Evolutionary conservation across 2,888 invertebrate species (phyloP).

Genomic region (Taphrorychus bicolor): DNA sequence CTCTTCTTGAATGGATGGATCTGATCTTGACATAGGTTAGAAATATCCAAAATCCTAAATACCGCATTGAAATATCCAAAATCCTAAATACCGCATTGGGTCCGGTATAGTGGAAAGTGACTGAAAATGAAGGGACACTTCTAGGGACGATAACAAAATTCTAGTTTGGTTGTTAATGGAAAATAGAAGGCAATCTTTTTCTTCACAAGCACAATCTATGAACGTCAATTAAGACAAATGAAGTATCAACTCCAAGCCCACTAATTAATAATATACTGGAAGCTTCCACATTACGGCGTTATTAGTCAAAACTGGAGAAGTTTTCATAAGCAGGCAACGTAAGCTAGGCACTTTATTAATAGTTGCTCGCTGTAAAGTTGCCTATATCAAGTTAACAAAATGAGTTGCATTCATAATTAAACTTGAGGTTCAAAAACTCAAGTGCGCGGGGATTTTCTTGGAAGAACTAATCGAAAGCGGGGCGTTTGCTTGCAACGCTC

Average conservation of each 20-base stretch:
- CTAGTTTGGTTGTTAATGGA: too few relatives aligned
- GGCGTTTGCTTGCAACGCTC: conserved; percentile 22
- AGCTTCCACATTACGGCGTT: neutral
- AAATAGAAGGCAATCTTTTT: too few relatives aligned
- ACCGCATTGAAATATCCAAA: too few relatives aligned
- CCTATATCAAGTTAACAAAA: neutral
- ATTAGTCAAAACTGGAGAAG: neutral
- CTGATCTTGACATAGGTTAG: too few relatives aligned
- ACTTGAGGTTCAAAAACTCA: neutral
- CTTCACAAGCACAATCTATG: too few relatives aligned
- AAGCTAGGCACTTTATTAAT: neutral
- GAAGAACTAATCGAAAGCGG: conserved; percentile 24
- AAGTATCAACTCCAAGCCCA: neutral
- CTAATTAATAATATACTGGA: neutral
- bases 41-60: too few relatives aligned
- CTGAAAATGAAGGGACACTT: too few relatives aligned
- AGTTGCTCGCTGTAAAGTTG: neutral
- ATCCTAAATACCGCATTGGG: too few relatives aligned
- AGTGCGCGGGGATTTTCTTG: neutral
- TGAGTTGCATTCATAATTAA: neutral
- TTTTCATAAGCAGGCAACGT: neutral
- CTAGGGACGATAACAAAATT: too few relatives aligned
- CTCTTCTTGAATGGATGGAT: too few relatives aligned
- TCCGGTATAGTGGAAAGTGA: too few relatives aligned
- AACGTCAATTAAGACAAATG: neutral